phyloP scores from a whole-genome alignment of 2,113 vertebrate species.

The Pelvicachromis taeniatus region DNA sequence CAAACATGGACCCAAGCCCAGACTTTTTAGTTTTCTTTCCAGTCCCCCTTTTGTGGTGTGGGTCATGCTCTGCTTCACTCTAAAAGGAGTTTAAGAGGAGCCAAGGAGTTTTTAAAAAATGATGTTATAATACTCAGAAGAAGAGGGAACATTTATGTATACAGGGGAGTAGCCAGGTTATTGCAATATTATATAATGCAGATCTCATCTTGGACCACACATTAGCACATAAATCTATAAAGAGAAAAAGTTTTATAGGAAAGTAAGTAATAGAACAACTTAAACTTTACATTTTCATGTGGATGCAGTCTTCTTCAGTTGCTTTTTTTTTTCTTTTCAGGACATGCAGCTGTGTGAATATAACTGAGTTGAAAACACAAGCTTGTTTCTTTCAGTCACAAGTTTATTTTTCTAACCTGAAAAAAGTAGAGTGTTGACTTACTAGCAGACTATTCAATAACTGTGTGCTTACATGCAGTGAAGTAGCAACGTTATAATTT shows the following conservation, averaged over 20 bases:
- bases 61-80: conserved; percentile 65
- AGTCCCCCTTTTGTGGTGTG: conserved; percentile 49
- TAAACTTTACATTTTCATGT: not conserved
- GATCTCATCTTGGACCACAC: not conserved
- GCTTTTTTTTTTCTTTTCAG: not conserved
- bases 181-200: not conserved
- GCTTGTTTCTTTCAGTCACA: not conserved
- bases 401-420: not conserved
- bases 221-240: not conserved
- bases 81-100: not conserved
- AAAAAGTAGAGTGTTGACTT: not conserved
- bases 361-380: not conserved
- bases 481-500: not conserved
- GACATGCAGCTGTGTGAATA: not conserved
- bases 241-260: not conserved
- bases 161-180: not conserved
- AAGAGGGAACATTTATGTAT: not conserved
- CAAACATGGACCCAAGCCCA: conserved; percentile 75
- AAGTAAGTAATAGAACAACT: not conserved
- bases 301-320: not conserved
- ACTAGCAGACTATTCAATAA: not conserved
- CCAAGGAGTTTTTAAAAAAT: not conserved
- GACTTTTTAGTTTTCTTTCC: conserved; percentile 70
- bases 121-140: not conserved
- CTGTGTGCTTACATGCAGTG: not conserved